These are phyloP conservation scores for Halyomorpha halys DNA, from an alignment of 1,140 invertebrate species.

Conservation along the genomic window DNA sequence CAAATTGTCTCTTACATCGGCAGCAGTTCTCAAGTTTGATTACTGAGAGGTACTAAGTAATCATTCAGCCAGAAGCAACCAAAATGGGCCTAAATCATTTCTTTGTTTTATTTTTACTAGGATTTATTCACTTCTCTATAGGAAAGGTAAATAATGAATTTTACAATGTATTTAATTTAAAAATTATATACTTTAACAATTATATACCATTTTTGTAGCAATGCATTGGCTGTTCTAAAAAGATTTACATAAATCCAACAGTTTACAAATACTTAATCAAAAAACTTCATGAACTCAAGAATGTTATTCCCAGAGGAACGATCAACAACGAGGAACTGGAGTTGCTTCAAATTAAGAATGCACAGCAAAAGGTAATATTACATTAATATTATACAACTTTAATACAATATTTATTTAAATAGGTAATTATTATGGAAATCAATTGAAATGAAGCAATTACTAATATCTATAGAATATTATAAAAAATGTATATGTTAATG, in stretches of 20 bases:
- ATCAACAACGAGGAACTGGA: not conserved
- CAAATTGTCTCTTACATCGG: no score
- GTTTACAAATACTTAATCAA: not conserved
- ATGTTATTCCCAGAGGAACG: not conserved
- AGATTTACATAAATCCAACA: not conserved
- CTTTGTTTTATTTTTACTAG: not conserved
- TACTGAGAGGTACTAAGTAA: conserved; percentile 2
- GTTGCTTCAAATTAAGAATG: not conserved
- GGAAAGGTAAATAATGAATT: not conserved
- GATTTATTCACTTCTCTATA: not conserved
- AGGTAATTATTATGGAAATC: no score
- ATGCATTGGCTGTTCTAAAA: not conserved
- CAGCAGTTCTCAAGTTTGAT: not conserved
- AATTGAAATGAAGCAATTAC: no score
- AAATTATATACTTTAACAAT: not conserved
- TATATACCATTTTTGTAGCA: not conserved
- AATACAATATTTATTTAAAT: no score
- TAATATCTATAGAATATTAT: no score
- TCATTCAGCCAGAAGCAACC: not conserved
- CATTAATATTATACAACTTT: no score
- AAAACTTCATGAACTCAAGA: not conserved
- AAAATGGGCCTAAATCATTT: not conserved
- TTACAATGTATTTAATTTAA: not conserved
- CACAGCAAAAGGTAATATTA: not conserved
- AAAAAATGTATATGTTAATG: no score